Evolutionary conservation across 2,113 vertebrate genomes (phyloP).

Genomic region (Labrus mixtus): DNA sequence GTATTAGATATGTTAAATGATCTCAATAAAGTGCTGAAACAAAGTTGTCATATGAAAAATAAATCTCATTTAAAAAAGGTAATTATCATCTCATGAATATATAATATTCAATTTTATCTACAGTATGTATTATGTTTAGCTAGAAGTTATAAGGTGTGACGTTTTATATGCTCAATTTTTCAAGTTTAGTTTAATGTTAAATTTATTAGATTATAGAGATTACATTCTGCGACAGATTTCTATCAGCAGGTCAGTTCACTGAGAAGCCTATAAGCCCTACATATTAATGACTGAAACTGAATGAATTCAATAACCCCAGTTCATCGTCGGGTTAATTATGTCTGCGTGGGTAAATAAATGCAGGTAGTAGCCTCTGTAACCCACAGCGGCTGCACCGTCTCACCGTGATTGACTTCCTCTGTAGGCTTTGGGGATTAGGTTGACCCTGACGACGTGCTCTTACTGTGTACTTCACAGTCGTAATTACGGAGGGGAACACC

Average conservation of each 20-base stretch:
- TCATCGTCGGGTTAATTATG: constrained; percentile 78
- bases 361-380: constrained; percentile 63
- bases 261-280: constrained; percentile 13
- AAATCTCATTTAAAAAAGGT: no score
- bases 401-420: constrained; percentile 75
- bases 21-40: no score
- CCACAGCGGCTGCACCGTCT: constrained; percentile 63
- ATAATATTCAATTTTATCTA: no score
- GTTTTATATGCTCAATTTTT: no score
- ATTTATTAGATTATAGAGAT: constrained; percentile 42
- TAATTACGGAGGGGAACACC: constrained; percentile 49
- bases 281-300: constrained; percentile 33
- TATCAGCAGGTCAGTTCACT: constrained; percentile 10
- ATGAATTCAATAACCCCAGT: constrained; percentile 58
- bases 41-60: no score
- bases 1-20: no score
- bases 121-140: no score
- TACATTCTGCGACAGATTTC: constrained; percentile 12
- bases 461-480: constrained; percentile 64
- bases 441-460: constrained; percentile 70
- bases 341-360: constrained; percentile 75
- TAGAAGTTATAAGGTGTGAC: no score
- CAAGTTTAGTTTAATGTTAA: neutral
- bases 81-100: no score
- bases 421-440: constrained; percentile 75